A percentile compares a stretch with the other conserved stretches of the same genome.
Conservation (phyloP, 2,797 vertebrate species). For the Smutsia temminckii region DNA sequence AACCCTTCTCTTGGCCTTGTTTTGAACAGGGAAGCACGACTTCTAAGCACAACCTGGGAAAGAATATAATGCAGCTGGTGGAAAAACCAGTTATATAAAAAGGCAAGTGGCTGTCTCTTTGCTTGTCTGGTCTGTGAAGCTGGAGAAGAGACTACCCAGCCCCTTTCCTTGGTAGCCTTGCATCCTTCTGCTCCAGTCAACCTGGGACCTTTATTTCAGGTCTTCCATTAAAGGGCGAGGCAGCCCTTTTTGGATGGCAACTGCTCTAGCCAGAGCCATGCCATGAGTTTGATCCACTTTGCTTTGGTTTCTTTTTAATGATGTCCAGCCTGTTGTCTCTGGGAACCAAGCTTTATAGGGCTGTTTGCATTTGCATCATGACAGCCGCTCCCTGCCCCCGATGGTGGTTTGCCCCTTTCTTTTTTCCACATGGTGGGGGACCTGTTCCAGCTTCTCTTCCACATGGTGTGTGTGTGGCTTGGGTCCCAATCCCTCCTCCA, state of each 20-base stretch:
- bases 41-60: not conserved
- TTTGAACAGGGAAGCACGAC: not conserved
- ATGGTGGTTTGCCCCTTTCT: constrained; percentile 26
- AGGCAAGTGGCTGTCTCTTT: not conserved
- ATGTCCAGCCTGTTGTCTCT: not conserved
- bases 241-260: not conserved
- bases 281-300: not conserved
- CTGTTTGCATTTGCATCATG: not conserved
- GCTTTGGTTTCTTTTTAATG: not conserved
- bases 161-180: accelerated
- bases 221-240: not conserved
- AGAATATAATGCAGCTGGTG: not conserved
- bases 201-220: not conserved
- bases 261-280: not conserved
- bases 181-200: not conserved
- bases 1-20: not conserved
- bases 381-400: not conserved
- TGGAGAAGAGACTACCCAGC: not conserved
- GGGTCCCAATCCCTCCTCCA: not conserved
- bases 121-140: not conserved
- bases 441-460: not conserved
- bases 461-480: not conserved
- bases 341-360: not conserved
- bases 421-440: not conserved
- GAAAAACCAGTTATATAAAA: not conserved